Evolutionary conservation across 64 coral and sea anemone species (phyloP), one percentile per base, ranked within the genome.

Genomic region (Dendrophyllia cribrosa): DNA sequence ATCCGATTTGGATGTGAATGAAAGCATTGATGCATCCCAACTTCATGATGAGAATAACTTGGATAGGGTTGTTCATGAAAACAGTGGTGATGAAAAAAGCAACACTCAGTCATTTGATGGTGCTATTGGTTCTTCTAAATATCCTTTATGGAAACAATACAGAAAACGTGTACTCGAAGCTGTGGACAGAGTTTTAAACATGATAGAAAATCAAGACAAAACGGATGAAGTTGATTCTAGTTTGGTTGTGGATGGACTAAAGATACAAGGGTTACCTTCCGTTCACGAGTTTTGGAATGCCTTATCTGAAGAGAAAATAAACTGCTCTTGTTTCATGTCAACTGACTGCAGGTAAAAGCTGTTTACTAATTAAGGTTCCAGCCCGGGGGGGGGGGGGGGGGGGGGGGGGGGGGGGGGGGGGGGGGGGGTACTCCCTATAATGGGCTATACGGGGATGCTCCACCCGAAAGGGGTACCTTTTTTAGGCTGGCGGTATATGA

Each of bases 1-100:
- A 22, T 74, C 70, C 34, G 88, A 93, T 85, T 83, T 96, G 74
- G 77, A 92, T 56, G 51, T 93, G 17, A 76, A 85, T 70, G 70
- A 82, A 23, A 13, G 13, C 15, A 22, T 49, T 59, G 60, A 20
- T 45, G 14, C 43, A 53, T 11, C 44, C 7, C 65, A 62, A 26
- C 19, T 51, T 66, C n/a, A 34, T 25, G 26, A 76, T 4, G 45
- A 10, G 52, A 75, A 50, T 16, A 17, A n/a, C 34, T 82, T 58
- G 58, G 34, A 44, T 9, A 59, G 46, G 78, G 17, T 19, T 21
- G 43, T 34, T 12, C 43, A 61, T 43, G 58, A 45, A 43, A 58
- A 82, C 15, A 64, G 20, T 43, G 47, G 72, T 12, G 62, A 67
- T 59, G 55, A 26, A 59, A 60, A 79, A 59, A 21, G 55, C 22